These are phyloP conservation scores for Blera fallax DNA, from an alignment of 2,888 invertebrate genomes.

Conservation along the genomic window DNA sequence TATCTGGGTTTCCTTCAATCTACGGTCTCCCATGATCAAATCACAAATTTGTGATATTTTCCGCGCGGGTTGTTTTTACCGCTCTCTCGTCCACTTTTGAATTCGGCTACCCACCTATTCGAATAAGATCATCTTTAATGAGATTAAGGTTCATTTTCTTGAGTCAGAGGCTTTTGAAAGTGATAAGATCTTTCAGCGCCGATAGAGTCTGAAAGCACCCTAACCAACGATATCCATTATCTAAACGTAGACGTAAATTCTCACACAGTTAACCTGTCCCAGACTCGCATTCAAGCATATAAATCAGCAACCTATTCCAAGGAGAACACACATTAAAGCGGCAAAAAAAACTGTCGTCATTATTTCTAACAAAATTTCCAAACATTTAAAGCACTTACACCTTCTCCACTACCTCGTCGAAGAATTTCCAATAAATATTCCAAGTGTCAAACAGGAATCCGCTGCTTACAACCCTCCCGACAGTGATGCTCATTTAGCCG, in stretches of 20 bases:
- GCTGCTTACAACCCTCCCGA: conserved; percentile 24
- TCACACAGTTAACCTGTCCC: conserved; percentile 48
- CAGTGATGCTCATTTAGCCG: conserved; percentile 61
- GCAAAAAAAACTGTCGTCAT: conserved; percentile 11
- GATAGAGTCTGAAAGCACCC: not conserved
- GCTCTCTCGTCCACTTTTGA: no score
- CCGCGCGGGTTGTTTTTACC: no score
- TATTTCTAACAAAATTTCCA: conserved; percentile 15
- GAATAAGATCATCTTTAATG: no score
- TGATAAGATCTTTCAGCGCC: no score
- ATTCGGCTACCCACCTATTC: no score
- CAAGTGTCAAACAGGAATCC: conserved; percentile 53
- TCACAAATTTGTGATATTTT: no score
- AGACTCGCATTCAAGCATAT: conserved; percentile 45
- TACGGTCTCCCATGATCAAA: no score
- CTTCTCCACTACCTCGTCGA: conserved; percentile 3
- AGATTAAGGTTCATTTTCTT: no score
- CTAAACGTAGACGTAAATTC: conserved; percentile 3
- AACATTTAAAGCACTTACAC: conserved; percentile 34
- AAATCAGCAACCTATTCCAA: conserved; percentile 42
- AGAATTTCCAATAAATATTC: conserved; percentile 59
- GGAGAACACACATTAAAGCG: conserved; percentile 20
- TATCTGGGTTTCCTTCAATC: no score
- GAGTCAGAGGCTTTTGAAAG: no score
- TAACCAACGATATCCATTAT: not conserved